These are phyloP conservation scores for Eledone cirrhosa DNA, from an alignment of 2,888 invertebrate genomes.

Conservation along the genomic window DNA sequence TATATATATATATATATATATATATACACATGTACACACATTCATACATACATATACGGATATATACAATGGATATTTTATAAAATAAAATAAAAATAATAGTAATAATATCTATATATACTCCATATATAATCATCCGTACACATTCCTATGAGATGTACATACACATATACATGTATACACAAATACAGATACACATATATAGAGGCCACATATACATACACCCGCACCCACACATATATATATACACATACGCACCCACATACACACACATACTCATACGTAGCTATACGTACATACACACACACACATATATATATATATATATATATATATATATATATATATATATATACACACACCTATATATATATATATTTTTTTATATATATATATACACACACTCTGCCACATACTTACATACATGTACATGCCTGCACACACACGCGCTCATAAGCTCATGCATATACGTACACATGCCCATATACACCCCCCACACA, in stretches of 20 bases:
- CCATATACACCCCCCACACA: too few species aligned
- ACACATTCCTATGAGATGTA: neutral
- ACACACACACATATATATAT: neutral
- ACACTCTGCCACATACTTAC: neutral
- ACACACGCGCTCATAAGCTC: too few species aligned
- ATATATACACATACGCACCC: neutral
- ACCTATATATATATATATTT: conserved; percentile 10
- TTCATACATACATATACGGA: neutral
- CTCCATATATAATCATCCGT: neutral
- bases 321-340: neutral
- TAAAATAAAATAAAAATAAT: too few species aligned
- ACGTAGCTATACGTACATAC: neutral
- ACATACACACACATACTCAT: neutral
- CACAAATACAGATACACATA: neutral
- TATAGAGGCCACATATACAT: too few species aligned
- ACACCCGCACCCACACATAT: neutral
- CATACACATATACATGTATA: conserved; percentile 7
- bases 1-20: neutral
- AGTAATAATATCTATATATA: neutral
- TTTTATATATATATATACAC: neutral
- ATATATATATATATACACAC: too few species aligned
- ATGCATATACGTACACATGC: too few species aligned
- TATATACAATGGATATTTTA: too few species aligned
- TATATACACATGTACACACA: neutral
- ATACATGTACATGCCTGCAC: too few species aligned